Percentiles rank a stretch among this genome's conserved stretches.
These are phyloP conservation scores for Gallirallus australis DNA, from an alignment of 2,797 vertebrate genomes.

Conservation along the genomic window DNA sequence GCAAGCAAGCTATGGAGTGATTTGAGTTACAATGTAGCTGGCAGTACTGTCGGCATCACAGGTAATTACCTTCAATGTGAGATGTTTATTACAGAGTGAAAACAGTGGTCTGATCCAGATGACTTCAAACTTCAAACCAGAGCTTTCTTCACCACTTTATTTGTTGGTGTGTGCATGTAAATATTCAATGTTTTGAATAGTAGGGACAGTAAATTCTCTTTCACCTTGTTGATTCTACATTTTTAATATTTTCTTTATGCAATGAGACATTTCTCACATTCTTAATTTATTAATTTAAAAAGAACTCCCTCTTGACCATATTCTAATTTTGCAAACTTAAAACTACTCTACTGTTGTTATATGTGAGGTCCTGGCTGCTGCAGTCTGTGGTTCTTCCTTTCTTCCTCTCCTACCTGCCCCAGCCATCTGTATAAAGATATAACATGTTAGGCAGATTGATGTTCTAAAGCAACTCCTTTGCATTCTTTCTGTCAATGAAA, in stretches of 20 bases:
- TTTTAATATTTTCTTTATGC: neutral
- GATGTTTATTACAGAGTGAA: constrained; percentile 57
- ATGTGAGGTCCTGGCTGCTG: neutral
- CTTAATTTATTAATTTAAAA: neutral
- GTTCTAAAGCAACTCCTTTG: neutral
- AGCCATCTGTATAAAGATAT: neutral
- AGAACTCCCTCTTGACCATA: neutral
- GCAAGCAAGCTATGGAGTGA: neutral
- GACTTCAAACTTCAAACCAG: constrained; percentile 33
- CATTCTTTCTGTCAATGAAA: neutral
- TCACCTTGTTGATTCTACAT: neutral
- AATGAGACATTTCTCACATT: neutral
- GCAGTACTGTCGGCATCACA: constrained; percentile 11
- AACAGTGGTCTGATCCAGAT: constrained; percentile 50
- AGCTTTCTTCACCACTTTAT: constrained; percentile 5
- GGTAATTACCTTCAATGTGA: constrained; percentile 47
- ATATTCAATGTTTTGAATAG: neutral
- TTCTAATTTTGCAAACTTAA: neutral
- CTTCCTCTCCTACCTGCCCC: neutral
- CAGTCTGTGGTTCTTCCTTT: neutral
- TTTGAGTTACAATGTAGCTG: constrained; percentile 42
- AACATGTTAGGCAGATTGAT: neutral
- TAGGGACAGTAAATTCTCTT: neutral
- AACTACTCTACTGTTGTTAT: neutral
- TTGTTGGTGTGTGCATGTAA: constrained; percentile 35